These are phyloP conservation scores for Hiodon tergisus DNA, from an alignment of 2,113 vertebrate genomes.

Conservation along the genomic window DNA sequence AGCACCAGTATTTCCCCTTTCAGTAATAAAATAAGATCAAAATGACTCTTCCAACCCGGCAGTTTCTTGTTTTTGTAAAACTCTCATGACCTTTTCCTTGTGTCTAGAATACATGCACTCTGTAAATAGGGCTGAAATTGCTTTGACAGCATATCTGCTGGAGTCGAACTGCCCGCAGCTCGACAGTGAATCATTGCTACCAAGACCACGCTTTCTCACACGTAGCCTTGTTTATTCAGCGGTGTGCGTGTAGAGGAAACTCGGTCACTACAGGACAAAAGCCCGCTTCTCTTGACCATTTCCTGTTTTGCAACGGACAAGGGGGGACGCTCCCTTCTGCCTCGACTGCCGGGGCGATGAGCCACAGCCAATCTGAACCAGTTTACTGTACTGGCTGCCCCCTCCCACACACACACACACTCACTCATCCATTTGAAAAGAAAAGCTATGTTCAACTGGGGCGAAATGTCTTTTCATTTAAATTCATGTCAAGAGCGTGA, in stretches of 20 bases:
- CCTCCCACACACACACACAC: background rate
- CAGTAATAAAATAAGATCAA: no score
- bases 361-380: background rate
- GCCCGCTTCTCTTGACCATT: slow-evolving; percentile 51
- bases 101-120: background rate
- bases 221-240: background rate
- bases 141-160: no score
- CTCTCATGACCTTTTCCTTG: background rate
- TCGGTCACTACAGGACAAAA: slow-evolving; percentile 18
- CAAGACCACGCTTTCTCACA: background rate
- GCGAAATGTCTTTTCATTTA: background rate
- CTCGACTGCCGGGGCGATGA: background rate
- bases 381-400: background rate
- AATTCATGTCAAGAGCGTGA: background rate
- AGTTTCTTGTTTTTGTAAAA: background rate
- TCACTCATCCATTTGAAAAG: background rate
- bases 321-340: slow-evolving; percentile 34
- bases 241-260: slow-evolving; percentile 6
- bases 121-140: no score
- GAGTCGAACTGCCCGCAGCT: no score
- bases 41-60: background rate
- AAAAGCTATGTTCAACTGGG: no score
- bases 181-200: no score
- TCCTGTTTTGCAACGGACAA: slow-evolving; percentile 51
- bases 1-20: no score